Conservation (phyloP, 2,888 invertebrate genomes). For the Liposcelis brunnea region DNA sequence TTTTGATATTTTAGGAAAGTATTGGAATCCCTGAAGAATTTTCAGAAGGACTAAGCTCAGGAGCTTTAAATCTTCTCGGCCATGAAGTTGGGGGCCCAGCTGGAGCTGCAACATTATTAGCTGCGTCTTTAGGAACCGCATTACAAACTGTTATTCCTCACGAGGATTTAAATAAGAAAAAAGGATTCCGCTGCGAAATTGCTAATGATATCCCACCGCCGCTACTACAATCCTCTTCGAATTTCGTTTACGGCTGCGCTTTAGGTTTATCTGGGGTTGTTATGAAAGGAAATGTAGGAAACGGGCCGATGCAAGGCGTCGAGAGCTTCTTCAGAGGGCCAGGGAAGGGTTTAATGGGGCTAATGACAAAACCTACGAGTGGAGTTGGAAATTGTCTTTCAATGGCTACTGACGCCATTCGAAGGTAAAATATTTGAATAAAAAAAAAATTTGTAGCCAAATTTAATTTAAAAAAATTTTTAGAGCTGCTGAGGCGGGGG, state of each 20-base stretch:
- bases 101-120: conserved; percentile 27
- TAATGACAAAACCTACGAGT: conserved; percentile 40
- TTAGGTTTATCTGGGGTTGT: conserved; percentile 48
- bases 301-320: conserved; percentile 40
- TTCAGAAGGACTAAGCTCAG: conserved; percentile 28
- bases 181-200: too few relatives aligned
- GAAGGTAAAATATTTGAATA: conserved; percentile 27
- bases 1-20: neutral
- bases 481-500: conserved; percentile 31
- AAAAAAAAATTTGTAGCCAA: conserved; percentile 7
- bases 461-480: conserved; percentile 13
- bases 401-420: conserved; percentile 47
- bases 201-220: too few relatives aligned
- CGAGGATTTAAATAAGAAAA: too few relatives aligned
- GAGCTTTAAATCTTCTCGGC: conserved; percentile 30
- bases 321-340: conserved; percentile 50
- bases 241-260: conserved; percentile 21
- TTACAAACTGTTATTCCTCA: too few relatives aligned
- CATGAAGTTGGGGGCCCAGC: conserved; percentile 27
- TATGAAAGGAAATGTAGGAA: conserved; percentile 26
- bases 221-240: too few relatives aligned
- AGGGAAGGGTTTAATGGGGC: conserved; percentile 46
- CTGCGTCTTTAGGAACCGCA: conserved; percentile 22
- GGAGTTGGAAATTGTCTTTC: conserved; percentile 40
- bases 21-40: conserved; percentile 29